Conservation (phyloP, 2,888 invertebrate species). For the Azorinus chamasolen region DNA sequence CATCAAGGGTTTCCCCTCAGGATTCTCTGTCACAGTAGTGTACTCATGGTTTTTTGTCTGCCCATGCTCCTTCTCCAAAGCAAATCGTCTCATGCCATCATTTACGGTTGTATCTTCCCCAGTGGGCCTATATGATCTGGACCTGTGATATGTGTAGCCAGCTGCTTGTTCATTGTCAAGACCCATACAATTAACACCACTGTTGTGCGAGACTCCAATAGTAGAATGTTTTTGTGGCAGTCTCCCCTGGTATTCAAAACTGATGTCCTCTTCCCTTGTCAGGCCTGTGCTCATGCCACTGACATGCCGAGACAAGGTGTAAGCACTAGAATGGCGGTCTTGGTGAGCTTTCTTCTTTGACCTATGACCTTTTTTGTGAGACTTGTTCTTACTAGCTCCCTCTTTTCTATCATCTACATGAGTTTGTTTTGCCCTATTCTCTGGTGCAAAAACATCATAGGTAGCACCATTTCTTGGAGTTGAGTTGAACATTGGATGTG, state of each 20-base stretch:
- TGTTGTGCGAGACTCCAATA: slow-evolving; percentile 79
- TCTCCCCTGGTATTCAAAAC: slow-evolving; percentile 79
- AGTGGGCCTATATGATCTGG: slow-evolving; percentile 51
- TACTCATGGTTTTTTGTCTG: slow-evolving; percentile 4
- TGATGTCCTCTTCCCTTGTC: slow-evolving; percentile 71
- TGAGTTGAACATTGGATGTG: slow-evolving; percentile 65
- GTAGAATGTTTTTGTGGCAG: slow-evolving; percentile 77
- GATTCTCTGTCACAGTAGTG: background rate
- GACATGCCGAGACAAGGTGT: slow-evolving; percentile 39
- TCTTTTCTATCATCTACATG: background rate
- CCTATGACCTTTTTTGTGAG: slow-evolving; percentile 42
- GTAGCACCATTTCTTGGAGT: slow-evolving; percentile 56
- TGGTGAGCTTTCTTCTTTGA: slow-evolving; percentile 55
- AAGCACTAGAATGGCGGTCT: slow-evolving; percentile 59
- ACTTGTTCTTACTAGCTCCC: background rate
- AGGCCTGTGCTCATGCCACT: slow-evolving; percentile 49
- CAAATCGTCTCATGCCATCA: background rate
- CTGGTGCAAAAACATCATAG: slow-evolving; percentile 3
- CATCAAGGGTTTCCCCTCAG: background rate
- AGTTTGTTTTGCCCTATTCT: background rate
- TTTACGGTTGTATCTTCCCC: slow-evolving; percentile 5
- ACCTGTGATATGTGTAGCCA: slow-evolving; percentile 35
- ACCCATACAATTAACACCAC: slow-evolving; percentile 85
- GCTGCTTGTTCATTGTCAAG: slow-evolving; percentile 48
- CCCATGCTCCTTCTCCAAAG: background rate